A percentile compares a stretch with the other conserved stretches of the same genome.
Evolutionary conservation across 2,888 invertebrate genomes (phyloP).

Genomic region (Acanthosoma haemorrhoidale): DNA sequence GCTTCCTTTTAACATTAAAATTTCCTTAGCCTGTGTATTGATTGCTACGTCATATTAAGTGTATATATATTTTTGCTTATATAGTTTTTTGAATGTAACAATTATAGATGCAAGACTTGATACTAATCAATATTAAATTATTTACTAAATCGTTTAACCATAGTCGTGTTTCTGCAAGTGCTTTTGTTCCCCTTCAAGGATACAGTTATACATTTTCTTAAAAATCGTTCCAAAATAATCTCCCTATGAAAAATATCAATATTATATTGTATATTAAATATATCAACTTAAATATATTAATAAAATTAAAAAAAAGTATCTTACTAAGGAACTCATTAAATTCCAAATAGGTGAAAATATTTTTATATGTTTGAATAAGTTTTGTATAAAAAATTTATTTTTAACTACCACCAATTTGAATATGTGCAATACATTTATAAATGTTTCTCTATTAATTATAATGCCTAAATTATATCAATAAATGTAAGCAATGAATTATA

Average conservation of each 20-base stretch:
- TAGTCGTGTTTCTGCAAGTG: conserved; percentile 10
- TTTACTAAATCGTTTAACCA: conserved; percentile 8
- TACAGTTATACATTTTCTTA: conserved; percentile 7
- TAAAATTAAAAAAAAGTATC: neutral
- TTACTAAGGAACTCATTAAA: neutral
- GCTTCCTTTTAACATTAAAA: conserved; percentile 2
- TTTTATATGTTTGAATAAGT: conserved; percentile 12
- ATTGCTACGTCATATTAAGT: conserved; percentile 17
- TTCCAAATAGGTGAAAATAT: conserved; percentile 6
- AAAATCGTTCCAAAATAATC: neutral
- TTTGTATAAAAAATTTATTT: conserved; percentile 2
- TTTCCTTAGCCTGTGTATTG: conserved; percentile 5
- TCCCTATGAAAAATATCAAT: neutral
- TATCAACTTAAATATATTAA: conserved; percentile 4
- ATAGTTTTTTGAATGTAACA: conserved; percentile 18
- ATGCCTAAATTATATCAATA: no score
- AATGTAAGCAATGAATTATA: neutral
- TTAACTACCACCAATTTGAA: conserved; percentile 1
- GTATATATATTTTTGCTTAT: conserved; percentile 25
- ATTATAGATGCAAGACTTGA: neutral
- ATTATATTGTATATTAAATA: neutral
- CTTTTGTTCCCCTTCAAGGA: conserved; percentile 18
- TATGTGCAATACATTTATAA: no score
- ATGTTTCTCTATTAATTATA: no score
- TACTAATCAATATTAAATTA: conserved; percentile 1